Percentiles rank a stretch among this genome's conserved stretches.
phyloP scores from a whole-genome alignment of 2,113 vertebrate species.

The Halcyon senegalensis region DNA sequence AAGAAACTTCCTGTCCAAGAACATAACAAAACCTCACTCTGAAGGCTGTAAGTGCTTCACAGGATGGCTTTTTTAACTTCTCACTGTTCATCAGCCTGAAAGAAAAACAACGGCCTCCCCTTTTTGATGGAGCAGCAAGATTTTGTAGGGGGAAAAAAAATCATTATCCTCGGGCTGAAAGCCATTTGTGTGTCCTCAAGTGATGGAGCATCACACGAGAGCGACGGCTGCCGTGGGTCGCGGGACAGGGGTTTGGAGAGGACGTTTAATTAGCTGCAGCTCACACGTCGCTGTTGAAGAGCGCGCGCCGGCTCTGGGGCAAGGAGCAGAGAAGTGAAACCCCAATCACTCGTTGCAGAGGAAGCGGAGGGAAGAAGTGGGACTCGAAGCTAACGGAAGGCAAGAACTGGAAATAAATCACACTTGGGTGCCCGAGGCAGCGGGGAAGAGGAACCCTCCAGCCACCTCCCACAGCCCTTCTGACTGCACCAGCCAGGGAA shows the following conservation, averaged over 20 bases:
- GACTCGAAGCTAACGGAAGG: background rate
- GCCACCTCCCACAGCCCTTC: background rate
- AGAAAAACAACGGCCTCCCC: background rate
- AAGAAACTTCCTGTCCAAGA: background rate
- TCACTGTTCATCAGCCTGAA: background rate
- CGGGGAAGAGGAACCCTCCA: background rate
- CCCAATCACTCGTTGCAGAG: background rate
- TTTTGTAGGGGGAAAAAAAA: background rate
- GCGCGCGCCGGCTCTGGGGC: background rate
- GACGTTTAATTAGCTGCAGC: background rate
- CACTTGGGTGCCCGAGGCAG: background rate
- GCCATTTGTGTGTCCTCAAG: background rate
- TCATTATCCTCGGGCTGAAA: background rate
- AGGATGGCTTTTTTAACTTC: background rate
- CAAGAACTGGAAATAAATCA: background rate
- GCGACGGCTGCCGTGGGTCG: rapidly evolving
- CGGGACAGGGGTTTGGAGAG: background rate
- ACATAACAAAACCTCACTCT: background rate
- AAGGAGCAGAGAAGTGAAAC: background rate
- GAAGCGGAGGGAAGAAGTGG: background rate
- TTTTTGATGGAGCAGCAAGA: background rate
- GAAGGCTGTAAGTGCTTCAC: background rate
- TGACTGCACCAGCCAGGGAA: background rate
- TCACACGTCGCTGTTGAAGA: background rate
- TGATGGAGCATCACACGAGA: rapidly evolving